Evolutionary conservation across 2,113 vertebrate genomes (phyloP).

Genomic region (Orycteropus afer): DNA sequence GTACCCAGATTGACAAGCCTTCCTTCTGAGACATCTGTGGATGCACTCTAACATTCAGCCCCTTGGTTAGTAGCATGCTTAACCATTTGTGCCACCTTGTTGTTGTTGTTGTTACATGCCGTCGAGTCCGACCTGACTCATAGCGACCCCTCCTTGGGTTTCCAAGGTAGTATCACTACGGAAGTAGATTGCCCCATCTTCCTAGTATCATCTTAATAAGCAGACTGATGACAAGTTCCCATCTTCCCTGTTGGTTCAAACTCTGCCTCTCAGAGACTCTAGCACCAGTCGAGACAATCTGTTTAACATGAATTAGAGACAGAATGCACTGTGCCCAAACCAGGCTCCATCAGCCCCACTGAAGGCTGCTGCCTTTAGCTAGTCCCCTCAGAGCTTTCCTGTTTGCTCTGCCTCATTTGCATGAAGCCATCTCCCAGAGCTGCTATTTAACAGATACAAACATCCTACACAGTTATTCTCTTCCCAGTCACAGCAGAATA

Average conservation of each 20-base stretch:
- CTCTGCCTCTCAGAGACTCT: not conserved
- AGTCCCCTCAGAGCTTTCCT: not conserved
- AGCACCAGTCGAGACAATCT: not conserved
- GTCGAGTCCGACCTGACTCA: no score
- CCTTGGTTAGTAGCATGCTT: not conserved
- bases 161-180: no score
- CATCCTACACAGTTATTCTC: constrained; percentile 42
- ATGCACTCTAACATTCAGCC: no score
- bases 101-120: no score
- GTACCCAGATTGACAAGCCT: not conserved
- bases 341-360: accelerated
- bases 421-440: constrained; percentile 41
- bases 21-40: not conserved
- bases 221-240: not conserved
- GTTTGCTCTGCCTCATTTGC: not conserved
- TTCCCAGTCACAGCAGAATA: not conserved
- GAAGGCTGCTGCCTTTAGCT: not conserved
- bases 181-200: no score
- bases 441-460: not conserved
- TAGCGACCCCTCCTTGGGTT: no score
- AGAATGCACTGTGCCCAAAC: accelerated
- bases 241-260: not conserved
- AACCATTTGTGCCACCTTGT: not conserved
- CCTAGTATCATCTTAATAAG: not conserved
- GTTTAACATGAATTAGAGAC: not conserved